Conservation (phyloP, 1,140 invertebrate species). For the Micrasema longulum region DNA sequence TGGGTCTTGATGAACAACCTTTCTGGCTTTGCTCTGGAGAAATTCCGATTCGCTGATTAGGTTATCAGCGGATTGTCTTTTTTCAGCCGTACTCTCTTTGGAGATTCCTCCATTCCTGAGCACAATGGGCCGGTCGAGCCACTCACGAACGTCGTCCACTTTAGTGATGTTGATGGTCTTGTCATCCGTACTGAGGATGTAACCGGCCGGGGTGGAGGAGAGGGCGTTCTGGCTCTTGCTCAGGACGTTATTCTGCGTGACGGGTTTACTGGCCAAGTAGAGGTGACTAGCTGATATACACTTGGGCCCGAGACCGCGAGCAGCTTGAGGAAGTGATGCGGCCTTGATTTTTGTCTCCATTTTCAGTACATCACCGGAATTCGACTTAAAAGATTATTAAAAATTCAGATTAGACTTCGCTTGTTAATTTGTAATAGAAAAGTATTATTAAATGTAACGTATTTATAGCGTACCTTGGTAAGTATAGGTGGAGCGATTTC, state of each 20-base stretch:
- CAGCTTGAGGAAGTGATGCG: constrained; percentile 13
- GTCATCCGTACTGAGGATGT: constrained; percentile 61
- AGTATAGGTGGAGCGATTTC: constrained; percentile 18
- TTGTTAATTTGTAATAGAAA: too few relatives aligned
- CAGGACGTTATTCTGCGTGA: constrained; percentile 50
- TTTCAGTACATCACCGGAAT: constrained; percentile 54
- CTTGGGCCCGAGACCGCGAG: constrained; percentile 55
- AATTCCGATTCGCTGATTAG: constrained; percentile 35
- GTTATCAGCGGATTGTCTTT: constrained; percentile 49
- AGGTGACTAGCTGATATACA: constrained; percentile 62
- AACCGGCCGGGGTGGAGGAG: constrained; percentile 58
- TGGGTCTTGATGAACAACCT: constrained; percentile 52
- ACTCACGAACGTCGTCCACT: constrained; percentile 64
- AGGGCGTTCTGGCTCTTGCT: constrained; percentile 57
- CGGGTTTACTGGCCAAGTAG: constrained; percentile 52
- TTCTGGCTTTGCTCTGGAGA: constrained; percentile 56
- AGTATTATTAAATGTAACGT: too few relatives aligned
- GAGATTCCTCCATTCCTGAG: constrained; percentile 54
- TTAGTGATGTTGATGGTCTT: constrained; percentile 60
- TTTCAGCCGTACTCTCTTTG: constrained; percentile 47
- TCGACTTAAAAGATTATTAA: constrained; percentile 55
- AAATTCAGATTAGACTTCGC: too few relatives aligned
- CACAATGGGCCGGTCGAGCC: constrained; percentile 62
- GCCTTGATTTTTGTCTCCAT: constrained; percentile 33
- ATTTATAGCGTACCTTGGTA: constrained; percentile 40